Percentiles rank a stretch among this genome's conserved stretches.
phyloP scores from a whole-genome alignment of 2,888 invertebrate species.

The Masnerella sp. region DNA sequence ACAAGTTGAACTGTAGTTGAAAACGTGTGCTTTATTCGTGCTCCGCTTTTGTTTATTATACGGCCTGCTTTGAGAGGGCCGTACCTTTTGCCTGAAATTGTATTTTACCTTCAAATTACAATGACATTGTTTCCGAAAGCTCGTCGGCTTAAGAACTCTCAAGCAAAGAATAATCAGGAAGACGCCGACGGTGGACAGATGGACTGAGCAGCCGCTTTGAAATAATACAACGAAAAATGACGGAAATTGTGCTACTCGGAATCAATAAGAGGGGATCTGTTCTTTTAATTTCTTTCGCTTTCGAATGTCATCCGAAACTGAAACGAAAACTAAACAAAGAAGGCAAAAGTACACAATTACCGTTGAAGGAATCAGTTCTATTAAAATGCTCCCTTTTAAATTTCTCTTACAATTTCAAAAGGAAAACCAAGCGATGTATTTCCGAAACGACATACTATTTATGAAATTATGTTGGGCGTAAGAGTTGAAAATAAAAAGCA shows the following conservation, averaged over 20 bases:
- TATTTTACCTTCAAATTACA: constrained; percentile 67
- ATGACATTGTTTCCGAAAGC: constrained; percentile 70
- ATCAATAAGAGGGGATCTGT: constrained; percentile 14
- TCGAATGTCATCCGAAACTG: no score
- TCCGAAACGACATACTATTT: no score
- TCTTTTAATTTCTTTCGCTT: neutral
- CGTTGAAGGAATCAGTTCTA: no score
- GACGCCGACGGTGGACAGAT: constrained; percentile 6
- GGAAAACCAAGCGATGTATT: neutral
- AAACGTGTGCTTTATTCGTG: no score
- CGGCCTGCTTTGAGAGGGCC: constrained; percentile 54
- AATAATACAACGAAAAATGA: constrained; percentile 28
- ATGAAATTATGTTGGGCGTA: no score
- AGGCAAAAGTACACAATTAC: no score
- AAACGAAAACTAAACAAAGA: no score
- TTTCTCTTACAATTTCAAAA: no score
- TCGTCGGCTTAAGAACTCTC: constrained; percentile 61
- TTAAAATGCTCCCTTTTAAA: no score
- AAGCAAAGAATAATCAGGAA: constrained; percentile 22
- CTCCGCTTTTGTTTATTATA: constrained; percentile 20
- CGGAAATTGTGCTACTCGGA: constrained; percentile 23
- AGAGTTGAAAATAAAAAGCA: no score
- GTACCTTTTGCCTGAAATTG: constrained; percentile 65
- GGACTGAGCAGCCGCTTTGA: constrained; percentile 23
- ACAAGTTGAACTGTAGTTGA: no score